Percentiles rank a stretch among this genome's conserved stretches.
Evolutionary conservation across 2,888 invertebrate species (phyloP).

Genomic region (Drosophila tripunctata): DNA sequence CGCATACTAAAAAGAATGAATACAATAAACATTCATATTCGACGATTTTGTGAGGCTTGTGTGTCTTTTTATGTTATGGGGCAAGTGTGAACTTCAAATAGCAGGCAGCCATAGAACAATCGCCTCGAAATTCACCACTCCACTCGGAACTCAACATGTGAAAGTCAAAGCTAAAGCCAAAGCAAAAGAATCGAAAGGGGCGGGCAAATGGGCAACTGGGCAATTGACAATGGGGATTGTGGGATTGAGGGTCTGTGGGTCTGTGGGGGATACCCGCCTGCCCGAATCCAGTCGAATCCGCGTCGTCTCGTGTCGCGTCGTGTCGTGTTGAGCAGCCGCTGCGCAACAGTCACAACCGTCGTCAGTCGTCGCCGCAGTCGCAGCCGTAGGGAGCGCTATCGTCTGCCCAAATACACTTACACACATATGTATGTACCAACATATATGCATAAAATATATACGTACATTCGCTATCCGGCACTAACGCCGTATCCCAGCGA

Average conservation of each 20-base stretch:
- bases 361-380: conserved; percentile 12
- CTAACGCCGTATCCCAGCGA: conserved; percentile 51
- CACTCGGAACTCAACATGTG: background rate
- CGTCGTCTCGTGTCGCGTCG: conserved; percentile 48
- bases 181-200: conserved; percentile 18
- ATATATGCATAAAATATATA: background rate
- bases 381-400: conserved; percentile 27
- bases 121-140: conserved; percentile 52
- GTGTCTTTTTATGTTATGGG: conserved; percentile 6
- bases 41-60: conserved; percentile 21
- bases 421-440: background rate
- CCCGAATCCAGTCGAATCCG: conserved; percentile 59
- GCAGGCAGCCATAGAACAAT: conserved; percentile 59
- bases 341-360: conserved; percentile 37
- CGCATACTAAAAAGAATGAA: conserved; percentile 23
- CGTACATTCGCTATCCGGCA: conserved; percentile 18
- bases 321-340: conserved; percentile 28
- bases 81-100: conserved; percentile 9
- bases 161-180: conserved; percentile 37
- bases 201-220: conserved; percentile 7
- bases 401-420: background rate
- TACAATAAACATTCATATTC: conserved; percentile 20
- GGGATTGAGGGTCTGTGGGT: conserved; percentile 9
- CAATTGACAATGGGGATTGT: conserved; percentile 1
- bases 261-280: conserved; percentile 30